These are phyloP conservation scores for Diogma glabrata DNA, from an alignment of 2,888 invertebrate species.

Conservation along the genomic window DNA sequence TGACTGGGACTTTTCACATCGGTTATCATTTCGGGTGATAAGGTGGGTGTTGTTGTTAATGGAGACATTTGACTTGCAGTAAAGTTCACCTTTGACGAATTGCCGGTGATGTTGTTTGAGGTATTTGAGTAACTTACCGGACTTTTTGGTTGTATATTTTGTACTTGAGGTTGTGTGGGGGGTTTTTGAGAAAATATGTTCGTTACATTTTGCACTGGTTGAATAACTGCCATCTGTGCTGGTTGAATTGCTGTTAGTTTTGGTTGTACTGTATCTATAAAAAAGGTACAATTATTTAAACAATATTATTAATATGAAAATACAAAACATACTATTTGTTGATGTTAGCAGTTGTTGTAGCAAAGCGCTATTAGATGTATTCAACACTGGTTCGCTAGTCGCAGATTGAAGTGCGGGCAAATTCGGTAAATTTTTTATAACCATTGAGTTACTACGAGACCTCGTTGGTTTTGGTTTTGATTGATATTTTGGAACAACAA, in stretches of 20 bases:
- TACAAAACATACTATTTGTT: constrained; percentile 26
- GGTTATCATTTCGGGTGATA: constrained; percentile 33
- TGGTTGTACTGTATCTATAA: constrained; percentile 25
- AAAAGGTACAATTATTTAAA: constrained; percentile 18
- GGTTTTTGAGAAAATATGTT: constrained; percentile 27
- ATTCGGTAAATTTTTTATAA: constrained; percentile 21
- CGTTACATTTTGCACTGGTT: background rate
- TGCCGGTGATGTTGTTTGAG: background rate
- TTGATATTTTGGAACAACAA: constrained; percentile 33
- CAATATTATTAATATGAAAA: too few relatives aligned
- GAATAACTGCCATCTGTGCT: constrained; percentile 17
- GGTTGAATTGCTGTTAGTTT: constrained; percentile 14
- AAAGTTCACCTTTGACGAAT: background rate
- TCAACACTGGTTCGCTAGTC: constrained; percentile 63
- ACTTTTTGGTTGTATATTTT: constrained; percentile 5
- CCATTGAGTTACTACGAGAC: constrained; percentile 33
- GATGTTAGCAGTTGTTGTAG: constrained; percentile 75
- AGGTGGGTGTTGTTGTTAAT: constrained; percentile 14
- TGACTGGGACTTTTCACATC: constrained; percentile 20
- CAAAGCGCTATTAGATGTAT: constrained; percentile 48
- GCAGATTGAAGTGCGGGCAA: constrained; percentile 47
- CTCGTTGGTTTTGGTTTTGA: constrained; percentile 24
- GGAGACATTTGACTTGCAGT: background rate
- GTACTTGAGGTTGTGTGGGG: constrained; percentile 13
- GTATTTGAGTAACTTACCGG: background rate